Percentiles rank a stretch among this genome's conserved stretches.
These are phyloP conservation scores for Geococcyx californianus DNA, from an alignment of 2,113 vertebrate species.

Conservation along the genomic window DNA sequence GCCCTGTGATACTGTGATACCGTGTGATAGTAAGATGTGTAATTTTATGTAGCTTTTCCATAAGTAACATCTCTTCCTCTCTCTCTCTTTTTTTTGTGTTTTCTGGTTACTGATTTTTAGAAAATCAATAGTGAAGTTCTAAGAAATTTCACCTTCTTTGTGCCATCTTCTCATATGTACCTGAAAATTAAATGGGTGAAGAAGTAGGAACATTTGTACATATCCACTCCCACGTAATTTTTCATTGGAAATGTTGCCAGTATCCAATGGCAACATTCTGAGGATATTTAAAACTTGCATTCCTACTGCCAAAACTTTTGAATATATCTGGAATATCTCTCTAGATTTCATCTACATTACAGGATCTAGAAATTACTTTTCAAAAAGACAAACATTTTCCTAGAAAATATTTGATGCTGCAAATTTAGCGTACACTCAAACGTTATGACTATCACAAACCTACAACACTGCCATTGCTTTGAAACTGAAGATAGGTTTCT, in stretches of 20 bases:
- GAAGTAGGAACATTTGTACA: neutral
- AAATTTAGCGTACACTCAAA: neutral
- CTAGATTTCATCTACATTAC: neutral
- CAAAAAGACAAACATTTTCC: neutral
- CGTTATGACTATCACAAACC: neutral
- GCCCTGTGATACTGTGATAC: too few relatives aligned
- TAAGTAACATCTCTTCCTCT: neutral
- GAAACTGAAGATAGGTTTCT: neutral
- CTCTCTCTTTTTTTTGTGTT: neutral
- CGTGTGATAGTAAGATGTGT: neutral
- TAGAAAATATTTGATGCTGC: neutral
- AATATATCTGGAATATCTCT: neutral
- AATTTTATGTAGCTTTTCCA: neutral
- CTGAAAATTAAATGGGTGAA: neutral
- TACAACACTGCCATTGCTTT: neutral
- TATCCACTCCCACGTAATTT: neutral
- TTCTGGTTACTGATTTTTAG: neutral
- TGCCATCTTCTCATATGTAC: neutral
- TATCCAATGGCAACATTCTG: neutral
- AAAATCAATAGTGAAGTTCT: neutral
- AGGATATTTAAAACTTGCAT: neutral
- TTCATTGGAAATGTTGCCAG: neutral
- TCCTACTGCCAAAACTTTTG: neutral
- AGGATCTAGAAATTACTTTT: neutral
- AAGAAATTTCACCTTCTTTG: neutral